phyloP scores from a whole-genome alignment of 2,888 invertebrate species.

The Strigamia crassipes region DNA sequence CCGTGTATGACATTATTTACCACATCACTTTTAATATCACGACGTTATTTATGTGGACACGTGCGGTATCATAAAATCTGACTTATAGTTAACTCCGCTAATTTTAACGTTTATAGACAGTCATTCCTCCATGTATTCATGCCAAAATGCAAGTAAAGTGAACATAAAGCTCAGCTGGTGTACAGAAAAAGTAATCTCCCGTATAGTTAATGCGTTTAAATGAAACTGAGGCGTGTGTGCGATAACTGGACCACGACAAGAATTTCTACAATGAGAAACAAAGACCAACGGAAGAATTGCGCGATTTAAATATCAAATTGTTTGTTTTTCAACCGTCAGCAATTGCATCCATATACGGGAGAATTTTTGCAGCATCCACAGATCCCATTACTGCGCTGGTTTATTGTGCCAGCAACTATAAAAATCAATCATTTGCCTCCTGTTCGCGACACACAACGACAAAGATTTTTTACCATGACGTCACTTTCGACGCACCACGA shows the following conservation, averaged over 20 bases:
- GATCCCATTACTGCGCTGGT: conserved; percentile 1
- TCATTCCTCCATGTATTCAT: neutral
- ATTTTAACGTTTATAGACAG: neutral
- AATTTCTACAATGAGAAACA: neutral
- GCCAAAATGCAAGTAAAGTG: neutral
- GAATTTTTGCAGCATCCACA: neutral
- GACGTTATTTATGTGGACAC: neutral
- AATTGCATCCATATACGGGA: neutral
- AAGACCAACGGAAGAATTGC: neutral
- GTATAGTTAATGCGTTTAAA: neutral
- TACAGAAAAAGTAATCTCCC: neutral
- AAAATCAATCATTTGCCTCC: conserved; percentile 35
- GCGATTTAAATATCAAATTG: neutral
- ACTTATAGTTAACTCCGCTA: neutral
- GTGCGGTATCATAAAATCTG: neutral
- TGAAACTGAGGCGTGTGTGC: neutral
- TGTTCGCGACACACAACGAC: conserved; percentile 30
- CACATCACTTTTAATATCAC: neutral
- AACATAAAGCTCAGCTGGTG: neutral
- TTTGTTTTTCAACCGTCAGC: neutral
- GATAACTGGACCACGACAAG: neutral
- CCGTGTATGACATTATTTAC: neutral
- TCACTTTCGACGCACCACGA: conserved; percentile 29
- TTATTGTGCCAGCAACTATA: conserved; percentile 24
- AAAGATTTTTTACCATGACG: conserved; percentile 30